Evolutionary conservation across 1,140 invertebrate species (phyloP), one percentile per base, ranked within the genome.

Genomic region (Melipona quadrifasciata): DNA sequence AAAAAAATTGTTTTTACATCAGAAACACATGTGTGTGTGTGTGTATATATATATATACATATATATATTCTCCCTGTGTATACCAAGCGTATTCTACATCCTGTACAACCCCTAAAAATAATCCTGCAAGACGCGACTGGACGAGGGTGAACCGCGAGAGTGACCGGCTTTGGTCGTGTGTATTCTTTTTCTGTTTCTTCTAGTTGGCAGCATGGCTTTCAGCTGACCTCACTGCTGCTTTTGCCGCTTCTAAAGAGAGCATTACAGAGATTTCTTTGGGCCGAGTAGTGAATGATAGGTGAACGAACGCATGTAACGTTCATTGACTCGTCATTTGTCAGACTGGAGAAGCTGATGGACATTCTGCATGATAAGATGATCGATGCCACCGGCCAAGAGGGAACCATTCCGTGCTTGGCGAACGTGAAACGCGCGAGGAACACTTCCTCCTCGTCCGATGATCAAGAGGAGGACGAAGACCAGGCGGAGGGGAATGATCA

Each of bases 291-390:
- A 16, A 27, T 27, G 39, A 51, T 72, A 51, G 70, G 70, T 14
- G 47, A 27, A 27, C 85, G 82, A 84, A 61, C 58, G 79, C 34
- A 84, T 67, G 73, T 90, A 88, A 90, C 89, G 91, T 93, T 92
- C 94, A 90, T 89, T 89, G 90, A 92, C 92, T 91, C 93, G 81
- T 94, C 88, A 93, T 94, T 95, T 95, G 83, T 92, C 91, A 95
- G 94, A 94, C 89, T 93, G 87, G 93, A 94, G 91, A 93, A 92
- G 88, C 93, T 93, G 93, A 90, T 93, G 90, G 91, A 90, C 85
- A 92, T 91, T 86, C 91, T 92, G 74, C 92, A 89, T 88, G 91
- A 92, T 89, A 93, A 92, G 91, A 88, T 90, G 90, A 92, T 88
- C 83, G 86, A 71, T 55, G 72, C 86, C 73, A 82, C 34, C 73